Conservation (phyloP, 2,797 vertebrate genomes). For the Miichthys miiuy region DNA sequence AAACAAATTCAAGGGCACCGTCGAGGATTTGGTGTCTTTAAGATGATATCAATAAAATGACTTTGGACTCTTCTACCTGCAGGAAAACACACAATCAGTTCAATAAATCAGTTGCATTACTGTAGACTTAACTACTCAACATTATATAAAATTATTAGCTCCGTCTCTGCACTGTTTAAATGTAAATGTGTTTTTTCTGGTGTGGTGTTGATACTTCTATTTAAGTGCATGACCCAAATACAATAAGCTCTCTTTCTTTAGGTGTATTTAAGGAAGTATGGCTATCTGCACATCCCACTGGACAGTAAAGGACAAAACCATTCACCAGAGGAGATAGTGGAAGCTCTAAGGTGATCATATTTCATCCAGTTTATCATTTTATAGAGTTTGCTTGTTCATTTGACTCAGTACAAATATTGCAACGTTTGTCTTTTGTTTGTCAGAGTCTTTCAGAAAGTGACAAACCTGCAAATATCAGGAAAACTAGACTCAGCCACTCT, state of each 20-base stretch:
- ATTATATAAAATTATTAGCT: too few relatives aligned
- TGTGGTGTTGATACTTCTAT: background rate
- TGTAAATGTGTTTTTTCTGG: background rate
- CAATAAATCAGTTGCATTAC: too few relatives aligned
- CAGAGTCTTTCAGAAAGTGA: slow-evolving; percentile 88
- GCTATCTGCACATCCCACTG: slow-evolving; percentile 86
- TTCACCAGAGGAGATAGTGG: slow-evolving; percentile 76
- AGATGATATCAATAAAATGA: background rate
- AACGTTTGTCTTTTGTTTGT: background rate
- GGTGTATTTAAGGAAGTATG: slow-evolving; percentile 86
- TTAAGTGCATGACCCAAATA: background rate
- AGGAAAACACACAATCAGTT: background rate
- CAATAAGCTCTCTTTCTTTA: slow-evolving; percentile 56
- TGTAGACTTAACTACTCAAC: background rate
- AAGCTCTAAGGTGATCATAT: slow-evolving; percentile 82
- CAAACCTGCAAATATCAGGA: slow-evolving; percentile 82
- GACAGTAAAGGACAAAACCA: slow-evolving; percentile 65
- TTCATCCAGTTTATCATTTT: background rate
- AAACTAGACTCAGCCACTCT: slow-evolving; percentile 80
- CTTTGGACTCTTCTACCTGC: too few relatives aligned
- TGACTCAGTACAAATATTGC: background rate
- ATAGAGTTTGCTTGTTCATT: background rate
- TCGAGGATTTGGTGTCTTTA: background rate
- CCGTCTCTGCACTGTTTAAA: background rate
- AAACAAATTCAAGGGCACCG: background rate